Evolutionary conservation across 2,797 vertebrate species (phyloP).

Genomic region (Sebastes matsubarae): DNA sequence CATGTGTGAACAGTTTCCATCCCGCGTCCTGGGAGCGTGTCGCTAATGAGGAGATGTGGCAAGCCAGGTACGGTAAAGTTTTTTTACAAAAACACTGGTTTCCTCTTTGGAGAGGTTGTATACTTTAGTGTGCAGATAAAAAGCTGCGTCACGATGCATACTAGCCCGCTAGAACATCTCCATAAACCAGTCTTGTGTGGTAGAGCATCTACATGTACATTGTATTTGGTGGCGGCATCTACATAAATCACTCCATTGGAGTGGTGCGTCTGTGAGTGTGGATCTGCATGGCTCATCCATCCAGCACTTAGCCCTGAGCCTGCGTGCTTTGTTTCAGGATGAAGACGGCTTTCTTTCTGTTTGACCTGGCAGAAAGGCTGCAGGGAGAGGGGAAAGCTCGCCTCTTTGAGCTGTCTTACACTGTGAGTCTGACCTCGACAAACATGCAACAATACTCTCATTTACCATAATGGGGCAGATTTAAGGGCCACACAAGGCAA

Average conservation of each 20-base stretch:
- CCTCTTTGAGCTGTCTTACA: conserved; percentile 84
- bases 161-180: conserved; percentile 65
- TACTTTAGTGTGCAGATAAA: conserved; percentile 50
- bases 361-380: conserved; percentile 90
- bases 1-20: conserved; percentile 85
- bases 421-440: conserved; percentile 75
- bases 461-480: conserved; percentile 30
- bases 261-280: conserved; percentile 69
- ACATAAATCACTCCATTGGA: conserved; percentile 80
- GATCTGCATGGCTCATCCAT: conserved; percentile 77
- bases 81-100: background rate
- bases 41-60: conserved; percentile 99
- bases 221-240: conserved; percentile 74
- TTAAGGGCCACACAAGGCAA: conserved; percentile 32
- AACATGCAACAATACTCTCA: conserved; percentile 24
- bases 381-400: conserved; percentile 73
- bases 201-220: conserved; percentile 77
- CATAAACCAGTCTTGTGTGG: conserved; percentile 80
- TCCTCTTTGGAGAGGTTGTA: conserved; percentile 21
- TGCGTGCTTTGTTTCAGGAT: conserved; percentile 87
- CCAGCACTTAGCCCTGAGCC: conserved; percentile 75
- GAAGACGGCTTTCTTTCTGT: conserved; percentile 98
- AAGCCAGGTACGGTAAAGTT: conserved; percentile 88
- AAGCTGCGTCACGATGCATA: conserved; percentile 68
- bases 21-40: conserved; percentile 94